Evolutionary conservation across 2,888 invertebrate species (phyloP).

Genomic region (Mimumesa dahlbomi): DNA sequence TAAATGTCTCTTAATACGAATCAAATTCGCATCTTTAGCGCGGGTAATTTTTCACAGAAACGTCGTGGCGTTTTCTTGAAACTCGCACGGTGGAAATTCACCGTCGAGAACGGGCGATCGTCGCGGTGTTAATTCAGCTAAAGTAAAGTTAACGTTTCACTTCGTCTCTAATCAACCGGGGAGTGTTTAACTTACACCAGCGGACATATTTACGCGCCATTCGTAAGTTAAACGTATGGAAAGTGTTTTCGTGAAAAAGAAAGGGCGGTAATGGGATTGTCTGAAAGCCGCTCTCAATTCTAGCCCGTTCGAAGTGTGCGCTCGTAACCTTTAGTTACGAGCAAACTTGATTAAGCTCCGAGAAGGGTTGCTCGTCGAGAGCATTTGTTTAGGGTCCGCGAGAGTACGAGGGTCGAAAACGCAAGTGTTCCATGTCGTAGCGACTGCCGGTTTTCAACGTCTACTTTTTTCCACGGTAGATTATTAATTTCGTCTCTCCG

Average conservation of each 20-base stretch:
- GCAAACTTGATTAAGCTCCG: slow-evolving; percentile 51
- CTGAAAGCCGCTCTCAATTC: slow-evolving; percentile 29
- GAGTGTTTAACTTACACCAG: not conserved
- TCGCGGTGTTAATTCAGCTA: no score
- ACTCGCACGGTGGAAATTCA: no score
- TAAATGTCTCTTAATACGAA: no score
- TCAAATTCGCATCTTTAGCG: no score
- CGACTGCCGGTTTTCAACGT: not conserved
- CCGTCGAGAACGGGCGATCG: no score
- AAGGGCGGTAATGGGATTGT: slow-evolving; percentile 23
- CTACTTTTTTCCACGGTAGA: slow-evolving; percentile 14
- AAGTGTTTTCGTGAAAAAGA: slow-evolving; percentile 15
- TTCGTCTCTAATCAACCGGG: no score
- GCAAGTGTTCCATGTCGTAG: slow-evolving; percentile 1
- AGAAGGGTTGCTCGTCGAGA: slow-evolving; percentile 40
- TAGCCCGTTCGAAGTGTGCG: slow-evolving; percentile 14
- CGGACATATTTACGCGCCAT: not conserved
- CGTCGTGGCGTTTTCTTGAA: no score
- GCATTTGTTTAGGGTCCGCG: slow-evolving; percentile 45
- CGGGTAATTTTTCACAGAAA: no score
- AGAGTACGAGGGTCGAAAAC: slow-evolving; percentile 33
- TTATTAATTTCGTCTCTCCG: slow-evolving; percentile 12
- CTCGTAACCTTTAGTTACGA: slow-evolving; percentile 42
- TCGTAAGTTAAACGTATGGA: slow-evolving; percentile 25
- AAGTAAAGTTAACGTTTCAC: no score